Base-by-base conservation (phyloP, 2,797 vertebrate species). In the Oreortyx pictus region DNA sequence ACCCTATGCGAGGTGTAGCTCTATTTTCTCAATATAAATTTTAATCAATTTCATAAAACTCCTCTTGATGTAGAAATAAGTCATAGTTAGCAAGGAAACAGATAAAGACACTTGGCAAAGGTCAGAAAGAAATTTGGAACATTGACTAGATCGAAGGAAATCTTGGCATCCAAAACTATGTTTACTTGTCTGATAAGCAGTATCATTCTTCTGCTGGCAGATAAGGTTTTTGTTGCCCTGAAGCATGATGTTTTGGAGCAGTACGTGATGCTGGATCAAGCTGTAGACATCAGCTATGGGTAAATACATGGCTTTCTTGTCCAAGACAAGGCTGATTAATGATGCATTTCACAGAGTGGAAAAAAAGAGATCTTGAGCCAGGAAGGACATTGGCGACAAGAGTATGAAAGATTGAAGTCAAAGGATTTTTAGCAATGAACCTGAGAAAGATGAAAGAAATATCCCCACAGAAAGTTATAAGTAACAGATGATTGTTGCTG, bases 11-110 rank as follows among this genome's bases (percentile, higher is more conserved):
- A 44, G 46, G 50, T 79, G 44, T 47, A n/a, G 9, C 14, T 49
- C 27, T 82, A 50, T 59, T n/a, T 79, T 92, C 79, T 17, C 31
- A 74, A 84, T 60, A 61, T 84, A 59, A 92, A 82, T 95, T 93
- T 92, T 86, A 91, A 89, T 95, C 41, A 65, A 54, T 60, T 79
- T 37, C 44, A 76, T 62, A 84, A 94, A 84, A 49, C 25, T 84
- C 44, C 14, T 57, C 2, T 19, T 88, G 90, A 68, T 82, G 64
- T 71, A 82, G 60, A 76, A 88, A 86, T 73, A n/a, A 75, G 59
- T 43, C 9, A 13, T 3, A 37, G 43, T 39, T 83, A 86, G 24
- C 54, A 78, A 73, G 64, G 24, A 78, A 78, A 27, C 23, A 80
- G 27, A 75, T 86, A 49, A 1, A 12, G 77, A 61, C 62, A 44